Evolutionary conservation across 2,888 invertebrate genomes (phyloP).

Genomic region (Agrochola macilenta): DNA sequence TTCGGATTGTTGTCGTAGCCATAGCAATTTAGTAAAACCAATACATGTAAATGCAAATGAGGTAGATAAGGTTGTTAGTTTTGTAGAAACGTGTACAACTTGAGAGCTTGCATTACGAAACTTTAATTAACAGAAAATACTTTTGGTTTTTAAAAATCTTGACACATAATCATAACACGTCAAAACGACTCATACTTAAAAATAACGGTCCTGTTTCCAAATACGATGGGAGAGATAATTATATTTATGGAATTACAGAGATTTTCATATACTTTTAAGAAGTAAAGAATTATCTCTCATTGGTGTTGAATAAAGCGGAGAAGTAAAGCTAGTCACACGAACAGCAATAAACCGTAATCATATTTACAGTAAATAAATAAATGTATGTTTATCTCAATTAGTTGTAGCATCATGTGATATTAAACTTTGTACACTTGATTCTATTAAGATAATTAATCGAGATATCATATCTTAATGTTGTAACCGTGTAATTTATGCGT

Average conservation of each 20-base stretch:
- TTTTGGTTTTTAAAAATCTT: constrained; percentile 50
- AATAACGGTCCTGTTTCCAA: constrained; percentile 74
- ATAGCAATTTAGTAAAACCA: constrained; percentile 61
- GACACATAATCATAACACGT: constrained; percentile 75
- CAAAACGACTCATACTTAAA: constrained; percentile 69
- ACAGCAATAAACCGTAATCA: constrained; percentile 68
- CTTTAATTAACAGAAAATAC: constrained; percentile 64
- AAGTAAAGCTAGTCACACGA: constrained; percentile 71
- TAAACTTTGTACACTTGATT: constrained; percentile 68
- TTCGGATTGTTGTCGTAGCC: constrained; percentile 60
- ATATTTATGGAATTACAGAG: constrained; percentile 74
- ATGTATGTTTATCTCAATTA: constrained; percentile 71
- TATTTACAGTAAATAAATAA: constrained; percentile 74
- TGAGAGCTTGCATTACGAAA: constrained; percentile 66
- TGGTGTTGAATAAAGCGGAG: constrained; percentile 74
- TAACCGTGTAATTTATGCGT: constrained; percentile 49
- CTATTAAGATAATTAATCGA: constrained; percentile 68
- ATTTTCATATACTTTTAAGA: constrained; percentile 60
- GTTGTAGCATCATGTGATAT: constrained; percentile 66
- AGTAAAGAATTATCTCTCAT: constrained; percentile 67
- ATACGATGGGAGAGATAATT: constrained; percentile 74
- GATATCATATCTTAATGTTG: constrained; percentile 61
- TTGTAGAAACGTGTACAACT: constrained; percentile 47
- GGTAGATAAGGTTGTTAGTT: constrained; percentile 55
- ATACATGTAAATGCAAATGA: constrained; percentile 64